Base-by-base conservation (phyloP, 2,888 invertebrate genomes). In the Trimorus sp. region DNA sequence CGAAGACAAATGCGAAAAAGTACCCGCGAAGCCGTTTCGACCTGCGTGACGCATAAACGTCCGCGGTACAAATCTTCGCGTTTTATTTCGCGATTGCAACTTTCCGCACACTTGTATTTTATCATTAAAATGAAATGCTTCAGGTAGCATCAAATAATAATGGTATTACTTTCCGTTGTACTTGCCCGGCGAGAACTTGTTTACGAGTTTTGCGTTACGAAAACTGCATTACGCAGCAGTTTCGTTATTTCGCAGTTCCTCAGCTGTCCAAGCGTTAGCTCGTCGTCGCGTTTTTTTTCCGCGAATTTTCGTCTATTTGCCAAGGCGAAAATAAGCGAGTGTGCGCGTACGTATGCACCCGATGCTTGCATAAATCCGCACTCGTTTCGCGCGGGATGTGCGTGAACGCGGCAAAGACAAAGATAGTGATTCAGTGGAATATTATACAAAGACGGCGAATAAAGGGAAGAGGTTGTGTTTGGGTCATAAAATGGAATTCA, bases 311-410 rank as follows among this genome's bases (percentile, higher is more conserved):
- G 60, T 60, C 60, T 70, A 59, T 59, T 59, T 70, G 62, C 53
- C 37, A 63, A 73, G 56, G 53, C 56, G 53, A 63, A 74, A 74
- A 58, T 58, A 73, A 63, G 53, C 45, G 69, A 26, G 26, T 26
- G 26, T 26, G 26, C 26, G 26, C 26, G 26, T 4, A 26, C 26
- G 26, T 26, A 58, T 84, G 85, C 85, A 84, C 85, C 86, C 86
- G 85, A 86, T 86, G 84, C 85, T 83, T 76, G 62, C 82, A 80
- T 60, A 87, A 87, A 87, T 86, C 84, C 86, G 54, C 16, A 74
- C 82, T 74, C 71, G 70, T 76, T 79, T 77, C 69, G 12, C 59
- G 26, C 36, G 51, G 51, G 66, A 75, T 66, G 58, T 38, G 59
- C 26, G 40, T 53, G 42, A 59, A 60, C 53, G 66, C 75, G 66